Conservation (phyloP, 2,888 invertebrate genomes). For the Agrochola circellaris region DNA sequence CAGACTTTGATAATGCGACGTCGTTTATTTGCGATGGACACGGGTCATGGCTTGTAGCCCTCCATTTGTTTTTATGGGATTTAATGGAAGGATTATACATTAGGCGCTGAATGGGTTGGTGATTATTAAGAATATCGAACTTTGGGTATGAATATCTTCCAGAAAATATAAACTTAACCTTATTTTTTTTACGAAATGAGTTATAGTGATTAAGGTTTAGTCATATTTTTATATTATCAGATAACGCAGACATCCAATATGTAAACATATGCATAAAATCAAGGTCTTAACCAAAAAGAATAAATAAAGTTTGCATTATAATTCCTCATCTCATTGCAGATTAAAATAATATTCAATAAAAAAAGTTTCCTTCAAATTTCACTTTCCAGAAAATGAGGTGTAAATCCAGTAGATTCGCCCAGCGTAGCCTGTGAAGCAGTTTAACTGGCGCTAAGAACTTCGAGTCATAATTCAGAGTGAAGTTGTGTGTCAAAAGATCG, state of each 20-base stretch:
- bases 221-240: not conserved
- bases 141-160: not conserved
- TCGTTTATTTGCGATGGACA: constrained; percentile 46
- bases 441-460: constrained; percentile 18
- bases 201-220: not conserved
- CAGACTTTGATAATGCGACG: constrained; percentile 53
- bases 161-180: not conserved
- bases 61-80: constrained; percentile 27
- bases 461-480: constrained; percentile 14
- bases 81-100: not conserved
- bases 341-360: constrained; percentile 7
- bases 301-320: not conserved
- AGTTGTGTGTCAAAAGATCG: constrained; percentile 16
- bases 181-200: not conserved
- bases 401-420: constrained; percentile 16
- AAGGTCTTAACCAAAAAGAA: not conserved
- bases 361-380: constrained; percentile 2
- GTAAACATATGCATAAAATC: not conserved
- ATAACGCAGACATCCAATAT: not conserved
- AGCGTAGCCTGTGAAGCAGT: constrained; percentile 20
- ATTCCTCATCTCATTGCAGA: not conserved
- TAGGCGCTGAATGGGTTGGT: not conserved
- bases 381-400: constrained; percentile 21
- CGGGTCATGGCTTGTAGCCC: constrained; percentile 30
- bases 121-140: not conserved